Percentiles rank a stretch among this genome's conserved stretches.
phyloP scores from a whole-genome alignment of 2,797 vertebrate genomes.

The Austrolebias charrua region DNA sequence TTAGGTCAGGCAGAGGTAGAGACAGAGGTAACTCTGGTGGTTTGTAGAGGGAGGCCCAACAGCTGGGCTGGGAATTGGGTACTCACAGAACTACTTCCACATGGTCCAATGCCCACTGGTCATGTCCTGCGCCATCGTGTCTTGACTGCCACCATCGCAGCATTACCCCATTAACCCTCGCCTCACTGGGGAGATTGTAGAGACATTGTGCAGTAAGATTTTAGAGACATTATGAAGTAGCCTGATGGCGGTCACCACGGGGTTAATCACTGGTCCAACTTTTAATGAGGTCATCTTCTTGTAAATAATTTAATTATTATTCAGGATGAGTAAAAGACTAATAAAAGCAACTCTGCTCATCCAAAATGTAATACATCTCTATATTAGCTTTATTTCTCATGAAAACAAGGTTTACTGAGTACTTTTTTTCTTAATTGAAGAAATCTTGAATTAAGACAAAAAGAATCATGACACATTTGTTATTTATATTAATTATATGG shows the following conservation, averaged over 20 bases:
- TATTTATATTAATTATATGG: no score
- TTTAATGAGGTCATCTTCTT: not conserved
- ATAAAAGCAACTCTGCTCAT: not conserved
- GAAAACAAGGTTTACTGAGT: not conserved
- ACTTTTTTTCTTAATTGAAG: not conserved
- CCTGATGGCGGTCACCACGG: not conserved
- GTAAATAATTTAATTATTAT: not conserved
- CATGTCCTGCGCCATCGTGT: constrained; percentile 91
- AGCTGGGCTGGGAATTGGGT: constrained; percentile 66
- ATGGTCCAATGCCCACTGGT: constrained; percentile 99
- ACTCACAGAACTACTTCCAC: constrained; percentile 99
- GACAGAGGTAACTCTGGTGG: constrained; percentile 46
- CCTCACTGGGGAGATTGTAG: constrained; percentile 83
- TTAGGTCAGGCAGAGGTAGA: constrained; percentile 49
- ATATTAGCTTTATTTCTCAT: not conserved
- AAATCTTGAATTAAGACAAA: no score
- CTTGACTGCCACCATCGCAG: constrained; percentile 98
- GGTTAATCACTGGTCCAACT: not conserved
- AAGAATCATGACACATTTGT: no score
- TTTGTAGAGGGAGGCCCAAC: constrained; percentile 32
- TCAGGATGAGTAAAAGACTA: not conserved
- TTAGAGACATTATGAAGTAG: constrained; percentile 1
- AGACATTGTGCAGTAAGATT: constrained; percentile 27
- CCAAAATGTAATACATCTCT: not conserved
- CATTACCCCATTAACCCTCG: constrained; percentile 94